phyloP scores from a whole-genome alignment of 2,797 vertebrate species.

The Myoxocephalus aenaeus region DNA sequence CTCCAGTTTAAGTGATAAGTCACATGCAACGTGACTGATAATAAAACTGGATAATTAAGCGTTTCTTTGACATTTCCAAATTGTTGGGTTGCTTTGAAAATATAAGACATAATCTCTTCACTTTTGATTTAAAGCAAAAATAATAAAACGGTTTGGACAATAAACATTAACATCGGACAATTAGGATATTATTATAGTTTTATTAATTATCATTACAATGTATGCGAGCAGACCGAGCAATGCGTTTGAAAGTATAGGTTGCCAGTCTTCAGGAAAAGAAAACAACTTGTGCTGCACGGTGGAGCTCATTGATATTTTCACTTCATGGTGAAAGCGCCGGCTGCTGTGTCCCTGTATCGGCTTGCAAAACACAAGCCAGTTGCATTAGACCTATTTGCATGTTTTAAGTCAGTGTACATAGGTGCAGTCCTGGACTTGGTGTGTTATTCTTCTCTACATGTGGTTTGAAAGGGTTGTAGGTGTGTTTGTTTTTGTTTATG shows the following conservation, averaged over 20 bases:
- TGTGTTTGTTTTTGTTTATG: conserved; percentile 24
- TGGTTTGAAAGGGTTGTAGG: not conserved
- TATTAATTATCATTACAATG: conserved; percentile 1
- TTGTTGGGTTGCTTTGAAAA: not conserved
- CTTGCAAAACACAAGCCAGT: not conserved
- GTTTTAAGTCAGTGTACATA: not conserved
- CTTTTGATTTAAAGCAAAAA: not conserved
- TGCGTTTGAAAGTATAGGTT: conserved; percentile 53
- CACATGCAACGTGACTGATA: not conserved
- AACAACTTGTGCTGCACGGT: conserved; percentile 16
- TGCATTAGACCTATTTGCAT: not conserved
- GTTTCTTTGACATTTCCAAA: not conserved
- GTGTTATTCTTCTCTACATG: not conserved
- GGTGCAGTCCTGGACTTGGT: not conserved
- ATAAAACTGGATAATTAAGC: not conserved
- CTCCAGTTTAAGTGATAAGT: not conserved
- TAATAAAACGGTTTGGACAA: not conserved
- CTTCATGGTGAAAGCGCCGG: conserved; percentile 22
- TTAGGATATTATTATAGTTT: not conserved
- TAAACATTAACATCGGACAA: not conserved
- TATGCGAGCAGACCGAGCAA: not conserved
- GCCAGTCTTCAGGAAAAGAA: conserved; percentile 10
- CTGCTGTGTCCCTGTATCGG: conserved; percentile 2
- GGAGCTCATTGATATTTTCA: conserved; percentile 45
- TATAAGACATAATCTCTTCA: not conserved